Conservation (phyloP, 2,888 invertebrate species). For the Anorthoa munda region DNA sequence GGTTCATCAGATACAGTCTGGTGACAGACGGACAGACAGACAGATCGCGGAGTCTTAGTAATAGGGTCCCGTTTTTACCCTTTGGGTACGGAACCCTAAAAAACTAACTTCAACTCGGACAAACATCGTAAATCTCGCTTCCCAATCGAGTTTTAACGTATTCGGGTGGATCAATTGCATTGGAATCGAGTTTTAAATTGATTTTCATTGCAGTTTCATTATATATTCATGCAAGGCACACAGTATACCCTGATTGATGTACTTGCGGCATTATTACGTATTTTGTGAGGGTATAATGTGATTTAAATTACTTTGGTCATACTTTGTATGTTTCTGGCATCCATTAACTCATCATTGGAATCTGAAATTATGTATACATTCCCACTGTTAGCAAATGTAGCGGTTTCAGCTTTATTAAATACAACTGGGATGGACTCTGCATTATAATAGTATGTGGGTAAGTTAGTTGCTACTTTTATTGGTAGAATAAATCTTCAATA, state of each 20-base stretch:
- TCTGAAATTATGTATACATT: slow-evolving; percentile 12
- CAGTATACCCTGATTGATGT: slow-evolving; percentile 48
- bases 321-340: slow-evolving; percentile 7
- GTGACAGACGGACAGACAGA: too few species aligned
- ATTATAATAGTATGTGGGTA: too few species aligned
- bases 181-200: slow-evolving; percentile 69
- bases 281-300: slow-evolving; percentile 11
- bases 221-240: slow-evolving; percentile 55
- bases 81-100: too few species aligned
- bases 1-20: too few species aligned
- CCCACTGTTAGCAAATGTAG: not conserved
- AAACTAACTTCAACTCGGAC: not conserved
- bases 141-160: slow-evolving; percentile 59
- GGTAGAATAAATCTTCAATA: too few species aligned
- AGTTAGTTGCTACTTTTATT: too few species aligned
- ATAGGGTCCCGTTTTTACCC: too few species aligned
- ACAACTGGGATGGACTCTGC: too few species aligned
- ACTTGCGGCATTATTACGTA: slow-evolving; percentile 34
- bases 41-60: too few species aligned
- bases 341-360: slow-evolving; percentile 11
- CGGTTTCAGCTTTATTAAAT: not conserved
- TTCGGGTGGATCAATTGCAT: slow-evolving; percentile 66
- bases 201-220: slow-evolving; percentile 58
- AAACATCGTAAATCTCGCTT: slow-evolving; percentile 54
- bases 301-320: slow-evolving; percentile 20